Conservation (phyloP, 2,113 vertebrate genomes). For the Bos javanicus region DNA sequence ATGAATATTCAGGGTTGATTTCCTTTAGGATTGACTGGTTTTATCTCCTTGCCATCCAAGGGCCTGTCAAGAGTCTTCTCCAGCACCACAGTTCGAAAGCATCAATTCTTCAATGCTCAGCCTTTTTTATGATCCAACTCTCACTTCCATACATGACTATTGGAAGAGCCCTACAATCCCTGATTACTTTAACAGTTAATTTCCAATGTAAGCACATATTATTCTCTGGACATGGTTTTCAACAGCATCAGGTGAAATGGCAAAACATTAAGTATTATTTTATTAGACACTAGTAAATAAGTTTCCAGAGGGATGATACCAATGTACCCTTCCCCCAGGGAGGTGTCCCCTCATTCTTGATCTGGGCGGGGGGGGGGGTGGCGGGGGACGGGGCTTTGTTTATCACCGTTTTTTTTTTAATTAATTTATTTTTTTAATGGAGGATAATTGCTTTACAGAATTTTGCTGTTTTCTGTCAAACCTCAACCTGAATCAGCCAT, state of each 20-base stretch:
- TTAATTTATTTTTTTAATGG: background rate
- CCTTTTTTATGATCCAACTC: background rate
- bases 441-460: background rate
- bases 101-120: background rate
- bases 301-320: background rate
- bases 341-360: background rate
- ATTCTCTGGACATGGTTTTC: background rate
- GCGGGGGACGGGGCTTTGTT: too few relatives aligned
- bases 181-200: background rate
- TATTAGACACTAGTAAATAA: background rate
- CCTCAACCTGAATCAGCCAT: background rate
- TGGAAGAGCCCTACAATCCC: background rate
- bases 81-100: background rate
- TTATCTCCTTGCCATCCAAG: background rate
- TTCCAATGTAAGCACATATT: background rate
- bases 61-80: background rate
- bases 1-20: background rate
- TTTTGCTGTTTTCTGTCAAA: background rate
- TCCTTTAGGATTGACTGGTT: background rate
- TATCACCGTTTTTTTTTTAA: background rate
- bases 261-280: background rate
- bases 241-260: background rate
- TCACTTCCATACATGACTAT: background rate
- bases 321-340: background rate
- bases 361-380: accelerated